Evolutionary conservation across 1,140 invertebrate genomes (phyloP).

Genomic region (Bombus consobrinus): DNA sequence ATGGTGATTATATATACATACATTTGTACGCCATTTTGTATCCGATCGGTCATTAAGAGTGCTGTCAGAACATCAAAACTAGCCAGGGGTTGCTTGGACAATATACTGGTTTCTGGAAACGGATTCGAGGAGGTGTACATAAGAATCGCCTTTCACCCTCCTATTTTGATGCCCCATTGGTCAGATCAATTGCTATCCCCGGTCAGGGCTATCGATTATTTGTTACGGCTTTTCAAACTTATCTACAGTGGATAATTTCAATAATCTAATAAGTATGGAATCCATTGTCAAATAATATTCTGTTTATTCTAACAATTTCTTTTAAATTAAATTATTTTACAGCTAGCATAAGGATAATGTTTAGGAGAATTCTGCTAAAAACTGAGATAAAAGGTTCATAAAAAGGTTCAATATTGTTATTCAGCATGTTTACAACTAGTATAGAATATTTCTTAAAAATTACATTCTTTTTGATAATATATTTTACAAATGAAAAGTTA

Average conservation of each 20-base stretch:
- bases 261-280: conserved; percentile 5
- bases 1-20: neutral
- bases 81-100: conserved; percentile 66
- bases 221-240: neutral
- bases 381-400: no score
- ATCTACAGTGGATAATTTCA: conserved; percentile 71
- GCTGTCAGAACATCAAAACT: conserved; percentile 67
- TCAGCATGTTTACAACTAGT: no score
- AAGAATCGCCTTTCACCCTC: conserved; percentile 73
- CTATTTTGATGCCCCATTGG: conserved; percentile 73
- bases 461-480: neutral
- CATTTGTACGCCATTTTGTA: conserved; percentile 69
- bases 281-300: no score
- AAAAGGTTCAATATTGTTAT: neutral
- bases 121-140: conserved; percentile 71
- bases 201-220: conserved; percentile 73
- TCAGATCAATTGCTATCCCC: conserved; percentile 70
- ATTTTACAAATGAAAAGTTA: neutral
- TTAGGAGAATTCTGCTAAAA: no score
- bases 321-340: no score
- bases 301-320: no score
- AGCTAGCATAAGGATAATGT: no score
- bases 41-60: conserved; percentile 37
- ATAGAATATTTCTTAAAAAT: neutral
- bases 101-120: conserved; percentile 61